phyloP scores from a whole-genome alignment of 53 echinoderm and acorn worm genomes.

The Stichopus horrens region DNA sequence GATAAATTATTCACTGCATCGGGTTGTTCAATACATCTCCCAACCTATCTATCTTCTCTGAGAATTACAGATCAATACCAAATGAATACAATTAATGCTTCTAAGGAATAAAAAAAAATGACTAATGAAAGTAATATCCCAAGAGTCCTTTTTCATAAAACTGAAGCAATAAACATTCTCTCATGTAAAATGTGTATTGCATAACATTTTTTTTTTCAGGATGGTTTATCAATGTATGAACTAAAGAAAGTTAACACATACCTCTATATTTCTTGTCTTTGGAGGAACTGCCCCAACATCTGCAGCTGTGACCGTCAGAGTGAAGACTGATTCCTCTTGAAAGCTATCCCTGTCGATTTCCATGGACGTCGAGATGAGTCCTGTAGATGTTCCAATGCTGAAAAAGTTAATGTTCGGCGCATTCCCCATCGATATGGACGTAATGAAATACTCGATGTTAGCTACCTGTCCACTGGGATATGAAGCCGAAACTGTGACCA shows the following conservation, averaged over 20 bases:
- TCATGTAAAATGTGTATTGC: too few species aligned
- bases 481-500: conserved; percentile 67
- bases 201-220: too few species aligned
- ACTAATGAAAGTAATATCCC: too few species aligned
- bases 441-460: conserved; percentile 74
- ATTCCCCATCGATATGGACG: conserved; percentile 61
- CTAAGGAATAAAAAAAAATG: too few species aligned
- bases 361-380: conserved; percentile 63
- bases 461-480: conserved; percentile 61
- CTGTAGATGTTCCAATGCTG: conserved; percentile 49
- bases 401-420: conserved; percentile 62
- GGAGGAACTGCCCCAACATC: conserved; percentile 65
- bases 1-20: too few species aligned
- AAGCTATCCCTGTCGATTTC: conserved; percentile 74
- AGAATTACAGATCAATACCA: too few species aligned
- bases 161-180: too few species aligned
- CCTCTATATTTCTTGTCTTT: conserved; percentile 73
- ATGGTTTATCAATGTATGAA: too few species aligned
- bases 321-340: conserved; percentile 52
- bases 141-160: too few species aligned
- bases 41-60: too few species aligned
- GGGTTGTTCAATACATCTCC: too few species aligned
- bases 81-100: too few species aligned
- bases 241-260: background rate
- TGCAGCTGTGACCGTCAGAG: conserved; percentile 84